A percentile compares a stretch with the other conserved stretches of the same genome.
These are phyloP conservation scores for Hydriomena furcata DNA, from an alignment of 2,888 invertebrate species.

Conservation along the genomic window DNA sequence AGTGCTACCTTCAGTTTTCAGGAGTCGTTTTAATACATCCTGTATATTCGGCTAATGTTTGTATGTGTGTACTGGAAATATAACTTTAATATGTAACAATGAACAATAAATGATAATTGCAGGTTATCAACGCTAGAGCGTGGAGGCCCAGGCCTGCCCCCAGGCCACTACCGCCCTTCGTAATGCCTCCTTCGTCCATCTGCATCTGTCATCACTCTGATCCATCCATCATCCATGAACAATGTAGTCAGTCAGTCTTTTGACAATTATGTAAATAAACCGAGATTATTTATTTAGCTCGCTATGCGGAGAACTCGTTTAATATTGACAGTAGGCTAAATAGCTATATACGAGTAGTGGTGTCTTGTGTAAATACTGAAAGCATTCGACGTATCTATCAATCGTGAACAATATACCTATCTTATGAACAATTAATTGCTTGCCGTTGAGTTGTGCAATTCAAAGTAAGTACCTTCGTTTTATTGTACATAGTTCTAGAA, in stretches of 20 bases:
- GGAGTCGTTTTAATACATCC: too few relatives aligned
- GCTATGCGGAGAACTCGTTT: constrained; percentile 1
- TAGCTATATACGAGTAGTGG: background rate
- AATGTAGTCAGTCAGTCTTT: background rate
- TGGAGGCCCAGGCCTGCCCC: constrained; percentile 32
- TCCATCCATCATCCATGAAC: constrained; percentile 2
- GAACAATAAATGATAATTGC: too few relatives aligned
- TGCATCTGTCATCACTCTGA: constrained; percentile 8
- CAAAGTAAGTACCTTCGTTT: background rate
- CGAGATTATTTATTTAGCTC: constrained; percentile 13
- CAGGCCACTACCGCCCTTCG: constrained; percentile 53
- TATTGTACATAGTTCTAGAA: too few relatives aligned
- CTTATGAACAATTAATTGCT: too few relatives aligned
- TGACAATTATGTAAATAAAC: background rate
- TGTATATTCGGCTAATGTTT: too few relatives aligned
- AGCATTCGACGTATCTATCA: too few relatives aligned
- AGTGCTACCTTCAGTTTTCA: too few relatives aligned
- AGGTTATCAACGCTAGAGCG: constrained; percentile 74
- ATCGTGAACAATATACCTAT: too few relatives aligned
- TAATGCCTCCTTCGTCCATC: constrained; percentile 23
- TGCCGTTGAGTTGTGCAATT: too few relatives aligned
- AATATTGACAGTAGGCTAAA: constrained; percentile 6
- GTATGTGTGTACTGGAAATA: too few relatives aligned
- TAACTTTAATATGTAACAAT: too few relatives aligned
- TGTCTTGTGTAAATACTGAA: background rate